These are phyloP conservation scores for Neogale vison DNA, from an alignment of 2,113 vertebrate species.

Conservation along the genomic window DNA sequence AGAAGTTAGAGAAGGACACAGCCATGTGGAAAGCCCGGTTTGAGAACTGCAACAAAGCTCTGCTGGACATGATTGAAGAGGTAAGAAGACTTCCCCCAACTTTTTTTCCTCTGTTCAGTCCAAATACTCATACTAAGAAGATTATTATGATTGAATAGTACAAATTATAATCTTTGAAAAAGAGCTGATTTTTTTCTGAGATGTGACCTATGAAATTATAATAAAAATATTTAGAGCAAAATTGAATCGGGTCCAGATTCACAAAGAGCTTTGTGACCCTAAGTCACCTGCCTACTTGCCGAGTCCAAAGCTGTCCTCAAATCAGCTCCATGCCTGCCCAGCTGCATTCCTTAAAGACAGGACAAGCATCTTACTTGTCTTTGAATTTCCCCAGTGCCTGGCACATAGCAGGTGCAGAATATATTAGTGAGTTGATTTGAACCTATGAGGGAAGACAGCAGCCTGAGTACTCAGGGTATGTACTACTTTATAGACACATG, in stretches of 20 bases:
- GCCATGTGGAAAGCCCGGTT: conserved; percentile 95
- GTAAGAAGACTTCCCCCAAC: conserved; percentile 82
- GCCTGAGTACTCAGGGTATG: background rate
- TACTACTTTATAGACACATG: background rate
- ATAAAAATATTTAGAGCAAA: conserved; percentile 5
- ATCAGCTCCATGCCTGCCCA: background rate
- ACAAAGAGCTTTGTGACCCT: background rate
- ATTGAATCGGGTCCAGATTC: background rate
- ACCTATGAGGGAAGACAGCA: background rate
- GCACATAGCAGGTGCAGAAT: background rate
- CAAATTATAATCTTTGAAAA: conserved; percentile 6
- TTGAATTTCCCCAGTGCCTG: background rate
- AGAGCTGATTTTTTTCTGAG: background rate
- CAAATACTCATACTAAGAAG: background rate
- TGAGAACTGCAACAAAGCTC: conserved; percentile 96
- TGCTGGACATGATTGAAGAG: conserved; percentile 96
- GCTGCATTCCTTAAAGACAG: background rate
- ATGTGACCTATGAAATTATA: background rate
- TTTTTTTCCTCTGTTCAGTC: background rate
- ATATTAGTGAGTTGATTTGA: background rate
- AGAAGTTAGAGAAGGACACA: conserved; percentile 96
- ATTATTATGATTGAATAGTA: background rate
- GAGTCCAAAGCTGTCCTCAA: background rate
- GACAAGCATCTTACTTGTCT: background rate
- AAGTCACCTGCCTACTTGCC: background rate